phyloP scores from a whole-genome alignment of 2,797 vertebrate genomes.

The Hyperoplus lanceolatus region DNA sequence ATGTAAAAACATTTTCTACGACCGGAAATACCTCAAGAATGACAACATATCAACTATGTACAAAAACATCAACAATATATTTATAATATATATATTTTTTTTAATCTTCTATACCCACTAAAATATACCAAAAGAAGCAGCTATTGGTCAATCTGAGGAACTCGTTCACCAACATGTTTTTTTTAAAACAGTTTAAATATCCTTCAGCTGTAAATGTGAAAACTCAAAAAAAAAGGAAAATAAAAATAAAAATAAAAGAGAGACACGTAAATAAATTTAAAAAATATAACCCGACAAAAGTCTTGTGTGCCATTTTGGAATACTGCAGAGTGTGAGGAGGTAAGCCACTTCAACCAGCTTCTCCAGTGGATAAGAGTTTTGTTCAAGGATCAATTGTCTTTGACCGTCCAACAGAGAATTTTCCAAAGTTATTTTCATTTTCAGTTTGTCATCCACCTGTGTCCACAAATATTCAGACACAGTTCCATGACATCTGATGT shows the following conservation, averaged over 20 bases:
- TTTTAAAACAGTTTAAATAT: constrained; percentile 85
- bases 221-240: constrained; percentile 56
- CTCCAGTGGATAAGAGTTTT: constrained; percentile 78
- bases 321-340: constrained; percentile 82
- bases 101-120: constrained; percentile 81
- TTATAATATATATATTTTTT: constrained; percentile 77
- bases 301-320: constrained; percentile 82
- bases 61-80: constrained; percentile 86
- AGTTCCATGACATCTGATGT: constrained; percentile 61
- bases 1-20: constrained; percentile 86
- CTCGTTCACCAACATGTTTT: constrained; percentile 79
- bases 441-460: constrained; percentile 56
- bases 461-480: constrained; percentile 58
- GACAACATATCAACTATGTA: constrained; percentile 86
- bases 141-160: constrained; percentile 94
- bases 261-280: constrained; percentile 78
- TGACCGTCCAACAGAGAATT: constrained; percentile 58
- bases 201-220: constrained; percentile 88
- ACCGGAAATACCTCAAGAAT: constrained; percentile 84
- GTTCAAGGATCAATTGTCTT: constrained; percentile 71
- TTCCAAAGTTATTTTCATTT: constrained; percentile 52
- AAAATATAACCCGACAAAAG: constrained; percentile 69
- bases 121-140: constrained; percentile 92
- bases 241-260: constrained; percentile 27
- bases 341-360: constrained; percentile 79